Evolutionary conservation across 2,113 vertebrate species (phyloP), one percentile per base, ranked within the genome.

Genomic region (Indicator indicator): DNA sequence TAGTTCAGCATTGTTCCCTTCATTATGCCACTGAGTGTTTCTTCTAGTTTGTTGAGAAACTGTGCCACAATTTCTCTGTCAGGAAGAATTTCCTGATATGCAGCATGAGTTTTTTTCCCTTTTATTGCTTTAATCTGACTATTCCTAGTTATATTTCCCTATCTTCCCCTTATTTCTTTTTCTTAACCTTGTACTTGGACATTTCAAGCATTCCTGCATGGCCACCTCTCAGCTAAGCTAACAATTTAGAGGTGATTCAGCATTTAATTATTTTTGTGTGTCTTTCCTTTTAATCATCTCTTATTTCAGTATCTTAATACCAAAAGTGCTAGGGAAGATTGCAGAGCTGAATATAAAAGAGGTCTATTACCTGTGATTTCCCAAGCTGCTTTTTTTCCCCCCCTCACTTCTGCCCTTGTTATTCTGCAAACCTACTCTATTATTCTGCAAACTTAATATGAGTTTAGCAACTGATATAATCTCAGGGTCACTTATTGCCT

Each of bases 21-120:
- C 91, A 91, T 96, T 95, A 90, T 95, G 74, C 86, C 77, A 58
- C 83, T 63, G 81, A 93, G 79, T 74, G 87, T 80, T 95, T 88
- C 85, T 91, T 95, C 69, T 88, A 17, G 64, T 93, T 95, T 94
- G 56, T 88, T 89, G 85, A 83, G 75, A 93, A 95, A 94, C 83
- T 88, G 80, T 95, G 88, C 80, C 58, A 77, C 76, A 48, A 11
- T 91, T 93, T 95, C 87, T 71, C 82, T 20, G 64, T 89, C 56
- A 89, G 84, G 71, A 88, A 89, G 79, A 65, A 88, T 88, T 83
- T 95, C 75, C 88, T 86, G 52, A 89, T 83, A 91, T 18, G 17
- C 6, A 9, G 63, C n/a, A 24, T 67, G 48, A 46, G 18, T 64
- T 94, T 94, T 60, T 15, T 9, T 1, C 14, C 16, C 12, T 6